These are phyloP conservation scores for Volucella inflata DNA, from an alignment of 2,888 invertebrate species.

Conservation along the genomic window DNA sequence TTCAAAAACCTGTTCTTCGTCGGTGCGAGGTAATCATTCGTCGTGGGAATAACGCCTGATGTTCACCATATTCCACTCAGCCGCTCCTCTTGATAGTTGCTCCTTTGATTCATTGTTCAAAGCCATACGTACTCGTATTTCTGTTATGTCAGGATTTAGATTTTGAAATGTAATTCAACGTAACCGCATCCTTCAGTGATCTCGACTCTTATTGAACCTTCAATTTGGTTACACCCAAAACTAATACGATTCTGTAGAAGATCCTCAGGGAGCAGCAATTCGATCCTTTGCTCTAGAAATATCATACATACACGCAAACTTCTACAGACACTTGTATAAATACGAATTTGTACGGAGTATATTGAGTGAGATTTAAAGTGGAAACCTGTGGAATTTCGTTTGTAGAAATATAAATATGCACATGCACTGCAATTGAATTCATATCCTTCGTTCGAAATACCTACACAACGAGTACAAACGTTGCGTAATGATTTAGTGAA, in stretches of 20 bases:
- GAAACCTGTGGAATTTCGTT: not conserved
- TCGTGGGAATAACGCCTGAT: constrained; percentile 65
- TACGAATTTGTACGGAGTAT: too few relatives aligned
- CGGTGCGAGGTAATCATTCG: not conserved
- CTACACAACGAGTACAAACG: not conserved
- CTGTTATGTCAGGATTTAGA: constrained; percentile 23
- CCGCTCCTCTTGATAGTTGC: constrained; percentile 28
- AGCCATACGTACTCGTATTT: constrained; percentile 36
- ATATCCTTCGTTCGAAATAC: constrained; percentile 20
- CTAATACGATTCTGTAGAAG: constrained; percentile 37
- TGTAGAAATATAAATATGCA: not conserved
- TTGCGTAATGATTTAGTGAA: constrained; percentile 22
- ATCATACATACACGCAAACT: not conserved
- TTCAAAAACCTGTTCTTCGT: constrained; percentile 47
- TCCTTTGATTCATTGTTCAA: not conserved
- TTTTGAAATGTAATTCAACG: constrained; percentile 42
- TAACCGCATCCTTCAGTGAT: constrained; percentile 50
- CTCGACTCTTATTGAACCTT: constrained; percentile 14
- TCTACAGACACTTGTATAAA: too few relatives aligned
- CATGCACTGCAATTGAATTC: constrained; percentile 19
- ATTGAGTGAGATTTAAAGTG: constrained; percentile 11
- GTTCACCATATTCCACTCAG: constrained; percentile 35
- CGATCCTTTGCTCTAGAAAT: constrained; percentile 49
- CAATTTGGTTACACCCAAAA: constrained; percentile 60
- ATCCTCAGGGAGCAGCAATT: constrained; percentile 43